Evolutionary conservation across 2,113 vertebrate genomes (phyloP), one percentile per base, ranked within the genome.

Genomic region (Amphiprion percula): DNA sequence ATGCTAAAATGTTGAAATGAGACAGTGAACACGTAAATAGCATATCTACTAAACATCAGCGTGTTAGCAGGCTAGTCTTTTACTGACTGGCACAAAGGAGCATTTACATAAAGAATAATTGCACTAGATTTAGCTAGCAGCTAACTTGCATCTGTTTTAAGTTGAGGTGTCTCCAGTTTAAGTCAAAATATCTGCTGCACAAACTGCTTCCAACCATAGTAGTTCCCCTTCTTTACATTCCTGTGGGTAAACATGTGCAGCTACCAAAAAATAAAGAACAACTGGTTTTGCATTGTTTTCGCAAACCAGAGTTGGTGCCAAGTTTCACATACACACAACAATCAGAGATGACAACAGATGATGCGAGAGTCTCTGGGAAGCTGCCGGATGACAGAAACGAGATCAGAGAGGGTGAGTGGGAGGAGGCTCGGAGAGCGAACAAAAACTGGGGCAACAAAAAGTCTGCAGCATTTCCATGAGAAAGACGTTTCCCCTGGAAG

Each of bases 381-480:
- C 69, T 9, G 50, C 19, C 59, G 66, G 52, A 58, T 50, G 61
- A 84, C 62, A 80, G 73, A 69, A 82, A 66, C 24, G 37, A 44
- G 67, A 79, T 55, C 23, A 64, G 44, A 77, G 41, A 44, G n/a
- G 15, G 21, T 47, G 66, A 81, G 79, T 85, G 65, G 87, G 74
- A 70, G 65, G 59, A 71, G 33, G 26, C 15, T 84, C 39, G 21
- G 56, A 26, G 53, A 67, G 52, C 26, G 60, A 84, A 88, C 75
- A 79, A 82, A 85, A 89, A 83, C 60, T 63, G 39, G 82, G 78
- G 73, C 84, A 91, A 87, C 76, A 88, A 63, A 81, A 88, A 82
- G 71, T 77, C 84, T 73, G 62, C 73, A 61, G 50, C 59, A 92
- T 91, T 91, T 92, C 83, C 88, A 92, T 92, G 33, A 91, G 85